Evolutionary conservation across 2,888 invertebrate genomes (phyloP).

Genomic region (Dermolepida albohirtum): DNA sequence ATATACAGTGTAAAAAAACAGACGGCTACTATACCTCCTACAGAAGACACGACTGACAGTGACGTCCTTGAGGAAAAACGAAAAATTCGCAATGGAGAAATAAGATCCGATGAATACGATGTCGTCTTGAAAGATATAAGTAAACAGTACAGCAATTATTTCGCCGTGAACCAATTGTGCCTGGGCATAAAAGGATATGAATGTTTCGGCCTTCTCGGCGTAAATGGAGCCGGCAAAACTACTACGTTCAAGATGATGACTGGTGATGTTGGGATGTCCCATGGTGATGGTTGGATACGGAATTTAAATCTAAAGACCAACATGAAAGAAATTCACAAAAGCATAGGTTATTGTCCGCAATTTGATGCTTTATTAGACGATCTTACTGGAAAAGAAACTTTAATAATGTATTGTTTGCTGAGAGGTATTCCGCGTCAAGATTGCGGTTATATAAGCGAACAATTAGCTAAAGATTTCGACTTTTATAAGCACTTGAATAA

Average conservation of each 20-base stretch:
- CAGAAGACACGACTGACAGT: slow-evolving; percentile 56
- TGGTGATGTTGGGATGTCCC: slow-evolving; percentile 79
- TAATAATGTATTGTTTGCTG: slow-evolving; percentile 67
- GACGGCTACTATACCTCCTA: slow-evolving; percentile 49
- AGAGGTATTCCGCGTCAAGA: slow-evolving; percentile 63
- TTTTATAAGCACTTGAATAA: slow-evolving; percentile 65
- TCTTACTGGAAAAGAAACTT: slow-evolving; percentile 68
- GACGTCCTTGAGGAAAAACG: slow-evolving; percentile 71
- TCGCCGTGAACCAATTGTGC: slow-evolving; percentile 80
- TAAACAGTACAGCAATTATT: slow-evolving; percentile 77
- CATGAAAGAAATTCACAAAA: slow-evolving; percentile 71
- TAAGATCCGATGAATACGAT: slow-evolving; percentile 63
- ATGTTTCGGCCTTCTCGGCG: slow-evolving; percentile 82
- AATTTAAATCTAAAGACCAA: slow-evolving; percentile 63
- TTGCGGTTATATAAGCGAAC: slow-evolving; percentile 56
- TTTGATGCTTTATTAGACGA: slow-evolving; percentile 70
- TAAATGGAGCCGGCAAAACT: slow-evolving; percentile 91
- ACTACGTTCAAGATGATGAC: slow-evolving; percentile 92
- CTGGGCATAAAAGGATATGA: slow-evolving; percentile 73
- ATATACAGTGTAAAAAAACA: slow-evolving; percentile 52
- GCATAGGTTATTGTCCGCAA: slow-evolving; percentile 70
- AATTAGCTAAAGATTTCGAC: slow-evolving; percentile 64
- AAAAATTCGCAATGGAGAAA: slow-evolving; percentile 64
- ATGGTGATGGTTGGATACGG: slow-evolving; percentile 76
- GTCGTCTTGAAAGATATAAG: slow-evolving; percentile 75